Percentiles rank a stretch among this genome's conserved stretches.
These are phyloP conservation scores for Alectura lathami DNA, from an alignment of 2,113 vertebrate species.

Conservation along the genomic window DNA sequence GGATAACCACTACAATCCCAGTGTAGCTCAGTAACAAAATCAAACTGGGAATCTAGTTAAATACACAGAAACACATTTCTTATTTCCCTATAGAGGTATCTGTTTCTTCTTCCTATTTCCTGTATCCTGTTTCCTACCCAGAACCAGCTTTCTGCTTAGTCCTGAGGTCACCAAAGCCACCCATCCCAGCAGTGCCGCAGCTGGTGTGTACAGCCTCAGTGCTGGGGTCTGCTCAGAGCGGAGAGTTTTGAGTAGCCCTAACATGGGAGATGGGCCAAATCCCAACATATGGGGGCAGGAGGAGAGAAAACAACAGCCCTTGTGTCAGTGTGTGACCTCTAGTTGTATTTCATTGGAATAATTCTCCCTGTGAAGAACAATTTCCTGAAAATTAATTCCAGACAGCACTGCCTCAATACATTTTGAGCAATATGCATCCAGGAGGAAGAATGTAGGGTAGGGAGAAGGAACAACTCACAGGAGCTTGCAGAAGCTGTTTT, in stretches of 20 bases:
- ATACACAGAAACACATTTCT: neutral
- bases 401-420: rapidly evolving
- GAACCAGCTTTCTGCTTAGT: rapidly evolving
- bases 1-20: rapidly evolving
- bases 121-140: rapidly evolving
- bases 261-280: rapidly evolving
- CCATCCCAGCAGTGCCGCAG: neutral
- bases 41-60: neutral
- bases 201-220: neutral
- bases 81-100: too few relatives aligned
- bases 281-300: neutral
- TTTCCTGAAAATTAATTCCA: neutral
- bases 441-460: neutral
- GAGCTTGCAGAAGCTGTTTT: neutral
- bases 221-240: neutral
- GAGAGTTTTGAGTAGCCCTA: neutral
- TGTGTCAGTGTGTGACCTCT: rapidly evolving
- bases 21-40: rapidly evolving
- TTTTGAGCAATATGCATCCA: rapidly evolving
- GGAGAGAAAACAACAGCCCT: rapidly evolving
- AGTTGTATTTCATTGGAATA: neutral
- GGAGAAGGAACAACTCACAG: neutral
- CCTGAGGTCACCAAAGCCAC: neutral
- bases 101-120: neutral
- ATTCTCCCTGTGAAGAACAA: neutral